Evolutionary conservation across 1,140 invertebrate genomes (phyloP).

Genomic region (Drosophila oshimai): DNA sequence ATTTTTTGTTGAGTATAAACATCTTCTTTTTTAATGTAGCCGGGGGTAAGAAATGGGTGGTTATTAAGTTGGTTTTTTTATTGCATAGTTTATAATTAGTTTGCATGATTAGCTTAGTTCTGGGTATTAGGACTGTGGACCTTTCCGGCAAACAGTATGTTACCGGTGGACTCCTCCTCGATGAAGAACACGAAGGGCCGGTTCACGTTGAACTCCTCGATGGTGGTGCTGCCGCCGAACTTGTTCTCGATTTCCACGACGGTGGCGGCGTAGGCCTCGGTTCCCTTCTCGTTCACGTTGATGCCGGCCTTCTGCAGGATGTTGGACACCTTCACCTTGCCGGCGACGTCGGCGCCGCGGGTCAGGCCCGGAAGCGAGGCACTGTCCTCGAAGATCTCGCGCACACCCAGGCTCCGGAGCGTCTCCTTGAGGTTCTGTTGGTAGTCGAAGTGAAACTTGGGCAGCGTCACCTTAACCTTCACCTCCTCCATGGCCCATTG

Average conservation of each 20-base stretch:
- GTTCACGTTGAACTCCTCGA: conserved; percentile 86
- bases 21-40: too few species aligned
- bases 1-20: too few species aligned
- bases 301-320: conserved; percentile 92
- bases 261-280: conserved; percentile 89
- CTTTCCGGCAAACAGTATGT: conserved; percentile 89
- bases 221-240: conserved; percentile 85
- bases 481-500: conserved; percentile 85
- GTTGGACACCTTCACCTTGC: conserved; percentile 86
- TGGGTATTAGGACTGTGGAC: conserved; percentile 85
- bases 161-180: conserved; percentile 88
- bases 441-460: conserved; percentile 90
- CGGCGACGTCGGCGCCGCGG: conserved; percentile 83
- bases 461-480: conserved; percentile 87
- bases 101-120: background rate
- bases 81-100: conserved; percentile 22
- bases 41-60: too few species aligned
- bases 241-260: conserved; percentile 88
- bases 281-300: conserved; percentile 93
- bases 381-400: conserved; percentile 87
- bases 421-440: conserved; percentile 85
- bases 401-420: conserved; percentile 88
- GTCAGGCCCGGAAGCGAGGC: conserved; percentile 87
- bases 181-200: conserved; percentile 92
- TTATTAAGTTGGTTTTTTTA: conserved; percentile 23